Conservation (phyloP, 2,113 vertebrate genomes). For the Paradoxurus hermaphroditus region DNA sequence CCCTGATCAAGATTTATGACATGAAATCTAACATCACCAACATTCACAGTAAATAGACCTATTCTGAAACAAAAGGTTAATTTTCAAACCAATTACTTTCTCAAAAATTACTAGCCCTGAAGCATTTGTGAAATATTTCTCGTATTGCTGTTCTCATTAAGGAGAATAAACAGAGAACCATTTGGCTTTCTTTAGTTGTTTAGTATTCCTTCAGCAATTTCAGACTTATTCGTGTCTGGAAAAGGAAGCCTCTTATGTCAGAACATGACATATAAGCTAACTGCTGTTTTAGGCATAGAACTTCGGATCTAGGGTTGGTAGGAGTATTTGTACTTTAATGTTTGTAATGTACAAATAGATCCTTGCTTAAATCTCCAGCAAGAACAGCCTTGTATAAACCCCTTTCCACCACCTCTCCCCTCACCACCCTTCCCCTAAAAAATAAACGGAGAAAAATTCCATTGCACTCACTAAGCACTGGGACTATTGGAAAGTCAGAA, state of each 20-base stretch:
- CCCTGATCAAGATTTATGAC: not conserved
- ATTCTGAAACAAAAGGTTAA: constrained; percentile 62
- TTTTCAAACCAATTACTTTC: constrained; percentile 62
- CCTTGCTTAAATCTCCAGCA: constrained; percentile 44
- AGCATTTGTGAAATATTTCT: constrained; percentile 47
- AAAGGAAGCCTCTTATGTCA: constrained; percentile 50
- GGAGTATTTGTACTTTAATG: constrained; percentile 33
- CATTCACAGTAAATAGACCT: not conserved
- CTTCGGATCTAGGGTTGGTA: constrained; percentile 11
- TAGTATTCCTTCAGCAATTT: constrained; percentile 45
- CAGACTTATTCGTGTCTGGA: constrained; percentile 62
- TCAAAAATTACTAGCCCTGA: not conserved
- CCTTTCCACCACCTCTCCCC: not conserved
- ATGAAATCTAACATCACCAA: not conserved
- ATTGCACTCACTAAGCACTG: not conserved
- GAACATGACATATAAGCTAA: constrained; percentile 52
- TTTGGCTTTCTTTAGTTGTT: constrained; percentile 16
- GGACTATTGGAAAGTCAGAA: not conserved
- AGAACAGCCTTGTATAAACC: constrained; percentile 9
- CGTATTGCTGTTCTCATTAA: constrained; percentile 50
- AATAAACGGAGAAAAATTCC: not conserved
- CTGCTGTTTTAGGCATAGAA: constrained; percentile 53
- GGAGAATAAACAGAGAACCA: constrained; percentile 38
- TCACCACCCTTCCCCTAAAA: not conserved
- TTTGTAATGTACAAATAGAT: constrained; percentile 56